phyloP scores from a whole-genome alignment of 30 jellyfish, hydroid and myxozoan genomes.

The Pseudorhiza aurosa region DNA sequence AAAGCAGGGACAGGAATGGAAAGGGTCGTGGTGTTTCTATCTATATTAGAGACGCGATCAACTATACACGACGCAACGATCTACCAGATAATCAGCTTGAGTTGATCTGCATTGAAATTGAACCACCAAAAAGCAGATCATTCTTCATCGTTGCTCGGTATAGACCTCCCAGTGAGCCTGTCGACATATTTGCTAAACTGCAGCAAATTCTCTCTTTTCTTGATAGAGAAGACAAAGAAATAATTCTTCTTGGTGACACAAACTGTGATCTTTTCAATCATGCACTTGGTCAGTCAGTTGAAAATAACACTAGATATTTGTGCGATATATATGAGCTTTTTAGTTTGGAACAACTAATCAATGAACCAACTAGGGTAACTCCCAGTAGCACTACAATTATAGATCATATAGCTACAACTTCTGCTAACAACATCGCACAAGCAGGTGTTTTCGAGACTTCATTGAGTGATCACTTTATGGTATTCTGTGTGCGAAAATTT shows the following conservation, averaged over 20 bases:
- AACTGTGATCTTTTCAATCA: conserved; percentile 28
- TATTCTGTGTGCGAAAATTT: conserved; percentile 24
- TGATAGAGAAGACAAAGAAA: conserved; percentile 49
- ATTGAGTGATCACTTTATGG: conserved; percentile 22
- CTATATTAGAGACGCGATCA: conserved; percentile 34
- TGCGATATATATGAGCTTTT: conserved; percentile 1
- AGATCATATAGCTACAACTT: conserved; percentile 27
- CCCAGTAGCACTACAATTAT: conserved; percentile 13
- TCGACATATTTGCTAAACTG: conserved; percentile 11
- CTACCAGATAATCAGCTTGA: conserved; percentile 11
- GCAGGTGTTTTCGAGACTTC: not conserved
- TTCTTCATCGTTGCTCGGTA: conserved; percentile 47
- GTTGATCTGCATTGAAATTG: conserved; percentile 16
- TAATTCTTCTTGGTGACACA: conserved; percentile 36
- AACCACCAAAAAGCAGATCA: conserved; percentile 20
- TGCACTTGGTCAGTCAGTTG: not conserved
- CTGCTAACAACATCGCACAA: conserved; percentile 15
- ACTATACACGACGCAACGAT: conserved; percentile 13
- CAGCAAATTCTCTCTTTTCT: conserved; percentile 16
- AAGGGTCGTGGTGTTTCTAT: conserved; percentile 31
- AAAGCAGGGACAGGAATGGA: not conserved
- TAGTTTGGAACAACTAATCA: conserved; percentile 1
- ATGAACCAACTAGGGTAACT: conserved; percentile 28
- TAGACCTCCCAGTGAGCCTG: conserved; percentile 48
- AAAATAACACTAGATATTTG: not conserved